phyloP scores from a whole-genome alignment of 2,113 vertebrate species.

The Labrus mixtus region DNA sequence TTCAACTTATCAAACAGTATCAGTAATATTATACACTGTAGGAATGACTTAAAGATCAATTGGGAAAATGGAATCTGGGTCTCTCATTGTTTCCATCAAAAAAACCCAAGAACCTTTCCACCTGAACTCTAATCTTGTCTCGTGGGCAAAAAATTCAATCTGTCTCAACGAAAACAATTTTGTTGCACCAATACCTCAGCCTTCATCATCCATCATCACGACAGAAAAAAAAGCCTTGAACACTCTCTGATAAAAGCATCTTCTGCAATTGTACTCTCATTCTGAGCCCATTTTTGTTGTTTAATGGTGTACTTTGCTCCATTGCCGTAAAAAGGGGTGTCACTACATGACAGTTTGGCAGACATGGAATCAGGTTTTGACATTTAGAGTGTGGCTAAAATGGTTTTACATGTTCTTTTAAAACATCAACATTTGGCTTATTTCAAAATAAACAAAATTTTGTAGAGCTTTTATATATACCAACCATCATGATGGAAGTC shows the following conservation, averaged over 20 bases:
- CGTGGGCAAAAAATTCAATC: constrained; percentile 17
- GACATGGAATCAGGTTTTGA: constrained; percentile 8
- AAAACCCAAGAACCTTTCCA: constrained; percentile 17
- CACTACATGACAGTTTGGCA: constrained; percentile 9
- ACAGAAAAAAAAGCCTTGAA: neutral
- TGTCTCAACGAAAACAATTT: constrained; percentile 13
- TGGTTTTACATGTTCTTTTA: constrained; percentile 19
- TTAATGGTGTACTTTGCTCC: constrained; percentile 21
- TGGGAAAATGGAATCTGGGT: neutral
- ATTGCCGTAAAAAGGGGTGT: neutral
- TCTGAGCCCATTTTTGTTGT: constrained; percentile 11
- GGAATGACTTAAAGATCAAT: neutral
- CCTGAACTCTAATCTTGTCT: constrained; percentile 7
- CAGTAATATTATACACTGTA: neutral
- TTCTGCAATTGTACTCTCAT: neutral
- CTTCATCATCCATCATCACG: constrained; percentile 55
- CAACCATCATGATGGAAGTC: neutral
- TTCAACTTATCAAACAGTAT: constrained; percentile 1
- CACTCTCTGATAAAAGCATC: constrained; percentile 15
- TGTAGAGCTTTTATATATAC: neutral
- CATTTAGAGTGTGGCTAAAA: constrained; percentile 22
- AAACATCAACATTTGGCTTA: constrained; percentile 12
- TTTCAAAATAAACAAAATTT: too few species aligned
- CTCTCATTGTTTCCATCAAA: neutral
- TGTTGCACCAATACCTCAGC: constrained; percentile 1